These are phyloP conservation scores for Somateria mollissima DNA, from an alignment of 2,797 vertebrate species.

Conservation along the genomic window DNA sequence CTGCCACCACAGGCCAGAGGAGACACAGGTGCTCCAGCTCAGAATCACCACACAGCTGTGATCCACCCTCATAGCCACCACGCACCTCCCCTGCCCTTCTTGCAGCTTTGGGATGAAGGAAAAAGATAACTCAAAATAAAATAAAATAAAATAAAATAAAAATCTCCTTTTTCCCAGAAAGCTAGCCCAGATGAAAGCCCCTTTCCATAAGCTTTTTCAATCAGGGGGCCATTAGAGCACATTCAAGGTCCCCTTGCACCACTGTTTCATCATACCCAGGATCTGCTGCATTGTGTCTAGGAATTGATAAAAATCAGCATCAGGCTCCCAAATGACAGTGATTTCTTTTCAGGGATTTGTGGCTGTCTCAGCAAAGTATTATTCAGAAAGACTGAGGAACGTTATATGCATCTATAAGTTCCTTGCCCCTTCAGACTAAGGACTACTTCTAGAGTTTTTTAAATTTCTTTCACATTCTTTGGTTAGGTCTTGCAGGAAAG, in stretches of 20 bases:
- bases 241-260: neutral
- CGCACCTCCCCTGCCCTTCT: fast-evolving
- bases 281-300: neutral
- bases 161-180: neutral
- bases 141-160: too few relatives aligned
- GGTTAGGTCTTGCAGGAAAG: neutral
- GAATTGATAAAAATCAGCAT: neutral
- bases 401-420: neutral
- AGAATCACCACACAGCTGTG: fast-evolving
- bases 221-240: neutral
- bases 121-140: neutral
- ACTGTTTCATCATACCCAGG: neutral
- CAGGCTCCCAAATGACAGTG: neutral
- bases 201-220: neutral
- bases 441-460: neutral
- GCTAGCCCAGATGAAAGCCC: neutral
- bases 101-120: neutral
- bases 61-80: neutral
- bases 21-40: neutral
- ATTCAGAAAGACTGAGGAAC: neutral
- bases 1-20: neutral
- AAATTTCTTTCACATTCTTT: conserved; percentile 18
- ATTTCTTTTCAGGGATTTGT: neutral
- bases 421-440: conserved; percentile 23
- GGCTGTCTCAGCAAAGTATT: neutral